These are phyloP conservation scores for Ianthella basta DNA, from an alignment of 37 sponge, comb jelly and placozoan species.

Conservation along the genomic window DNA sequence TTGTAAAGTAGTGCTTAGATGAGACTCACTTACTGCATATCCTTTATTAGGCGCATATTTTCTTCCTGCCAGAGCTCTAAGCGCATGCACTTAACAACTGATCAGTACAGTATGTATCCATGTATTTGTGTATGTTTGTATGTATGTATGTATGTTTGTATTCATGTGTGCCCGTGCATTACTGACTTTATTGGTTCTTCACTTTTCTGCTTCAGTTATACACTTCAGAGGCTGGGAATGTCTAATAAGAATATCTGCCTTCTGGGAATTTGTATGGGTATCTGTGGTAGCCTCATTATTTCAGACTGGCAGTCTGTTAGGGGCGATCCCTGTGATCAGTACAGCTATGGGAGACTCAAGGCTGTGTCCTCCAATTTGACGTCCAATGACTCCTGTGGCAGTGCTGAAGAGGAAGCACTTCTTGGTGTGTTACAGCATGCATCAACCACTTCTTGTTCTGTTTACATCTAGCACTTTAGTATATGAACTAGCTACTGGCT, in stretches of 20 bases:
- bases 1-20: too few species aligned
- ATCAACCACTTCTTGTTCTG: too few species aligned
- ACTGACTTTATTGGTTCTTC: not conserved
- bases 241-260: slow-evolving; percentile 27
- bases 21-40: too few species aligned
- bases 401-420: not conserved
- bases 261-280: not conserved
- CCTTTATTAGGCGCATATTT: too few species aligned
- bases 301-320: slow-evolving; percentile 63
- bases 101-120: too few species aligned
- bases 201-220: not conserved
- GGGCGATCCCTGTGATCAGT: slow-evolving; percentile 59
- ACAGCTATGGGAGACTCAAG: slow-evolving; percentile 23
- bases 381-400: not conserved
- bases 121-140: too few species aligned
- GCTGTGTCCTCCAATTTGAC: not conserved
- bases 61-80: too few species aligned
- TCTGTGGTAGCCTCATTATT: slow-evolving; percentile 4
- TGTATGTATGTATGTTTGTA: too few species aligned
- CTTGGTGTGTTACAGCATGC: not conserved
- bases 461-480: too few species aligned
- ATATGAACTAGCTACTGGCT: too few species aligned
- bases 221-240: slow-evolving; percentile 26
- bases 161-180: too few species aligned
- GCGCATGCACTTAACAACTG: too few species aligned